phyloP scores from a whole-genome alignment of 2,797 vertebrate species.

The Echiichthys vipera region DNA sequence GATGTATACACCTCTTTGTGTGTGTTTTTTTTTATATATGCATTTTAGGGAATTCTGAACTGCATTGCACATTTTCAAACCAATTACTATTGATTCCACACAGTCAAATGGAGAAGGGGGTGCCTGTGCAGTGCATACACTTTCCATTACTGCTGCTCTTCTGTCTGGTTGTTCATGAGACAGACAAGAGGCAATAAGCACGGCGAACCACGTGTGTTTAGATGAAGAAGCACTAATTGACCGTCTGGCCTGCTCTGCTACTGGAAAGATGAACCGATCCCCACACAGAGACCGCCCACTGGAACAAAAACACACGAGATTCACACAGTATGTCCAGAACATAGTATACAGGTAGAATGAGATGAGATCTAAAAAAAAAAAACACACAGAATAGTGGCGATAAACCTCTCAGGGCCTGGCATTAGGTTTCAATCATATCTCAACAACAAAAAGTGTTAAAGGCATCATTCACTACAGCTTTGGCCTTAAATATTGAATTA shows the following conservation, averaged over 20 bases:
- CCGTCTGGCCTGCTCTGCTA: slow-evolving; percentile 64
- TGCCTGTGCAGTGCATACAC: slow-evolving; percentile 56
- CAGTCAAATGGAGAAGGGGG: slow-evolving; percentile 45
- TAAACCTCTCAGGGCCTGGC: background rate
- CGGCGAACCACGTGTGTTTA: slow-evolving; percentile 66
- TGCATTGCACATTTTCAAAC: slow-evolving; percentile 27
- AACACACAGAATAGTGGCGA: background rate
- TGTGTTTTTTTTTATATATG: background rate
- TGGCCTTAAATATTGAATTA: slow-evolving; percentile 51
- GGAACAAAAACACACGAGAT: slow-evolving; percentile 15
- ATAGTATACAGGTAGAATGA: background rate
- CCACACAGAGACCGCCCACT: slow-evolving; percentile 41
- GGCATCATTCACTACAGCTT: slow-evolving; percentile 7
- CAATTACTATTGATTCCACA: slow-evolving; percentile 41
- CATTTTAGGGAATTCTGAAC: slow-evolving; percentile 16
- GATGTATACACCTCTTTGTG: background rate
- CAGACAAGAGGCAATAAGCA: slow-evolving; percentile 72
- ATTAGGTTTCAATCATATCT: background rate
- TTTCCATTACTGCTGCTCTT: slow-evolving; percentile 60
- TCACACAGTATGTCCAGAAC: slow-evolving; percentile 6
- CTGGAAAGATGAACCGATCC: slow-evolving; percentile 55
- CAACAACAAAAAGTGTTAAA: slow-evolving; percentile 29
- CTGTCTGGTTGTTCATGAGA: slow-evolving; percentile 47
- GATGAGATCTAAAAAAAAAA: slow-evolving; percentile 10
- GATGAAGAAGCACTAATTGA: slow-evolving; percentile 64